These are phyloP conservation scores for Crypturellus undulatus DNA, from an alignment of 2,113 vertebrate species.

Conservation along the genomic window DNA sequence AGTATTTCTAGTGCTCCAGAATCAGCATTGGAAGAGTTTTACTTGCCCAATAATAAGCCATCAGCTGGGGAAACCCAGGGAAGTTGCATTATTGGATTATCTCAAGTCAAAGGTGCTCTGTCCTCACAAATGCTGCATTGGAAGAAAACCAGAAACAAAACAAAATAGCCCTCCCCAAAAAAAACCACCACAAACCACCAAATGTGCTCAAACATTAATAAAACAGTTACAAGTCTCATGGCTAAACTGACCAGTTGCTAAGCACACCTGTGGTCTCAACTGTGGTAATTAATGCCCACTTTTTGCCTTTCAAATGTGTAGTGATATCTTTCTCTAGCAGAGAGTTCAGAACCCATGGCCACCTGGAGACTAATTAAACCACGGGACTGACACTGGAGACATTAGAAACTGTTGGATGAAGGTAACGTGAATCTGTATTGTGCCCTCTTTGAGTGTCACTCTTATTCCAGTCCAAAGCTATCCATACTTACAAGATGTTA, in stretches of 20 bases:
- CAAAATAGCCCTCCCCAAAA: background rate
- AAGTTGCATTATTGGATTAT: background rate
- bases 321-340: background rate
- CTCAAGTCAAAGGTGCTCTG: background rate
- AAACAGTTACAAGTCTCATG: background rate
- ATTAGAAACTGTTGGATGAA: conserved; percentile 36
- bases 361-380: conserved; percentile 45
- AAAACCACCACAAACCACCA: background rate
- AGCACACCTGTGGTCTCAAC: background rate
- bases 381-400: conserved; percentile 7
- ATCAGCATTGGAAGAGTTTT: background rate
- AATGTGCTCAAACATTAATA: background rate
- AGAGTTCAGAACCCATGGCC: conserved; percentile 8
- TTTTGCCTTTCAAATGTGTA: background rate
- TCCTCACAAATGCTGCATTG: background rate
- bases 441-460: conserved; percentile 38
- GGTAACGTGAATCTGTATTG: background rate
- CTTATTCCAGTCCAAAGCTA: conserved; percentile 60
- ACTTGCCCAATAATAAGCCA: background rate
- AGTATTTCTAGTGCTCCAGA: background rate
- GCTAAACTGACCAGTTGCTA: background rate
- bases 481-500: conserved; percentile 51
- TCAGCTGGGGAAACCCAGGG: background rate
- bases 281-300: background rate
- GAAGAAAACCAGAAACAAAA: background rate